Evolutionary conservation across 1,140 invertebrate genomes (phyloP).

Genomic region (Hyles vespertilio): DNA sequence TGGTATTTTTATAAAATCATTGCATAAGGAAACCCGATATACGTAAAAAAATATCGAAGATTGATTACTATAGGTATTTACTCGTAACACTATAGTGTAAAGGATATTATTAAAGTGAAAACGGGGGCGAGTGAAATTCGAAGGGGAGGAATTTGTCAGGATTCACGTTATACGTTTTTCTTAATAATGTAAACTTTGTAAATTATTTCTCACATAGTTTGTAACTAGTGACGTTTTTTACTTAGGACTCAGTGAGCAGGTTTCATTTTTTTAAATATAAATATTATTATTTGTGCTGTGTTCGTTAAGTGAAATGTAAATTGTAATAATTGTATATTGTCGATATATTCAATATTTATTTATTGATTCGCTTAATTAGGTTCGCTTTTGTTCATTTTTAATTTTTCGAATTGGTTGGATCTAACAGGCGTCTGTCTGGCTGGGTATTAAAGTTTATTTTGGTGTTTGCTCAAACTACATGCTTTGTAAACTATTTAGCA

Average conservation of each 20-base stretch:
- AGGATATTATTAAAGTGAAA: slow-evolving; percentile 47
- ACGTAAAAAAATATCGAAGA: slow-evolving; percentile 73
- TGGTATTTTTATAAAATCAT: slow-evolving; percentile 75
- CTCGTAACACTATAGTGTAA: slow-evolving; percentile 64
- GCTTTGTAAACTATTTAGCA: slow-evolving; percentile 41
- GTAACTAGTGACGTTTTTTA: slow-evolving; percentile 61
- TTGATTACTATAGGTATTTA: slow-evolving; percentile 53
- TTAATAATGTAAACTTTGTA: slow-evolving; percentile 65
- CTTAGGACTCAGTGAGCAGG: slow-evolving; percentile 60
- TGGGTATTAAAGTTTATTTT: slow-evolving; percentile 53
- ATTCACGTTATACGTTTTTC: slow-evolving; percentile 63
- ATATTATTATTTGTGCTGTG: slow-evolving; percentile 68
- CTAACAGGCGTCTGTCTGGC: slow-evolving; percentile 53
- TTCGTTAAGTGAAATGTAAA: slow-evolving; percentile 72
- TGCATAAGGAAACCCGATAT: slow-evolving; percentile 72
- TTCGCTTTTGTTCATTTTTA: slow-evolving; percentile 47
- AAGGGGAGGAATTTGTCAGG: slow-evolving; percentile 44
- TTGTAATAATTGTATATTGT: slow-evolving; percentile 74
- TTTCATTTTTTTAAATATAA: slow-evolving; percentile 58
- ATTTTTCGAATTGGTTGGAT: slow-evolving; percentile 37
- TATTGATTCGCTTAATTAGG: slow-evolving; percentile 71
- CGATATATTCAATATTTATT: slow-evolving; percentile 74
- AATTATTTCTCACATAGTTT: slow-evolving; percentile 62
- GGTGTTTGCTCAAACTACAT: slow-evolving; percentile 63
- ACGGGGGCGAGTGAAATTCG: slow-evolving; percentile 38